Conservation (phyloP, 2,113 vertebrate species). For the Daubentonia madagascariensis region DNA sequence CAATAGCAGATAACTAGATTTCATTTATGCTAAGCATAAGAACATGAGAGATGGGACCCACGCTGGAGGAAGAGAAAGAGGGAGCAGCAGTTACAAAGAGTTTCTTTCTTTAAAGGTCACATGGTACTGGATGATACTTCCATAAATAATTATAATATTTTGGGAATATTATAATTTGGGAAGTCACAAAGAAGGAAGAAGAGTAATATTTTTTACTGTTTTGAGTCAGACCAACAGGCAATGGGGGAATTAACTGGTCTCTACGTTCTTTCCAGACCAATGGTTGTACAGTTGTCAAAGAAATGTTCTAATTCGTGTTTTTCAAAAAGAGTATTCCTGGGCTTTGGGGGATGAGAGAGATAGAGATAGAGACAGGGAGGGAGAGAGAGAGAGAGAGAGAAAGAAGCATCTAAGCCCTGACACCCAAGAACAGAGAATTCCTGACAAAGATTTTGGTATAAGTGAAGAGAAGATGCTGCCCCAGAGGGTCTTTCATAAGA, state of each 20-base stretch:
- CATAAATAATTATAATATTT: not conserved
- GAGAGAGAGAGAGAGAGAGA: no score
- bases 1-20: not conserved
- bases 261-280: not conserved
- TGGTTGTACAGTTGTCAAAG: not conserved
- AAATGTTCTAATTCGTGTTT: not conserved
- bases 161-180: no score
- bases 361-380: fast-evolving
- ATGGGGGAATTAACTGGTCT: not conserved
- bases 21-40: not conserved
- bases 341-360: not conserved
- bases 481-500: not conserved
- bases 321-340: not conserved
- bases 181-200: not conserved
- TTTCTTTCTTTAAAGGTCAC: not conserved
- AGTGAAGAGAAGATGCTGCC: not conserved
- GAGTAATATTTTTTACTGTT: not conserved
- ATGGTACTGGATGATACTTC: not conserved
- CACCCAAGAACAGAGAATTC: not conserved
- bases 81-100: not conserved
- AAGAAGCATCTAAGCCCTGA: not conserved
- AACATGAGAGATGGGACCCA: no score
- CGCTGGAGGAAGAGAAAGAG: not conserved
- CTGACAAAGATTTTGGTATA: not conserved
- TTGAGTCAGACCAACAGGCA: not conserved